Evolutionary conservation across 2,888 invertebrate genomes (phyloP), one percentile per base, ranked within the genome.

Genomic region (Odontothrips loti): DNA sequence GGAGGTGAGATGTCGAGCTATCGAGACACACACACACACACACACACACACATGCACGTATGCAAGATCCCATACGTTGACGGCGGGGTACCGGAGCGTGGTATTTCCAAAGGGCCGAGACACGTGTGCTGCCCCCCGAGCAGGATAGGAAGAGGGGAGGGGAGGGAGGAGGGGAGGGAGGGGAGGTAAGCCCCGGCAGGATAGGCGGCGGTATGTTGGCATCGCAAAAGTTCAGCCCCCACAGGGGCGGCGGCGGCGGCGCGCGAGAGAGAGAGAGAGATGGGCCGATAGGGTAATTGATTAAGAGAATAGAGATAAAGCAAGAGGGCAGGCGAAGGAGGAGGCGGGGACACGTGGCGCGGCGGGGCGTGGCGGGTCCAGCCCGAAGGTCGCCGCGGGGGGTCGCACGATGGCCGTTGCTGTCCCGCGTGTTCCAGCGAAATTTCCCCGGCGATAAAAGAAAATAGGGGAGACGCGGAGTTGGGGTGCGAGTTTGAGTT

Each of bases 241-340:
- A n/a, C n/a, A n/a, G n/a, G n/a, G n/a, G n/a, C n/a, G n/a, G n/a
- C n/a, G n/a, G n/a, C n/a, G 3, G 34, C 34, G 34, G 34, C 34
- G 34, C n/a, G n/a, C n/a, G 34, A 43, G 51, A 20, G 51, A 51
- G 51, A 10, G 51, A 20, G 51, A 20, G 12, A 20, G 68, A 68
- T 68, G 23, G 23, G 68, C 23, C 6, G 68, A 68, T 68, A 68
- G 68, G 23, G 68, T 68, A 68, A 68, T 68, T 68, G 68, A 68
- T 68, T 68, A 68, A 68, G 68, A 27, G 23, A 11, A 8, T 6
- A 23, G 23, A 68, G 68, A 68, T 68, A 68, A 68, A 23, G 68
- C 15, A 43, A 58, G 58, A 20, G 58, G 6, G 58, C 11, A 17
- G 17, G 58, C 11, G 58, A 17, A 6, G 1, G 58, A 58, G 58